Base-by-base conservation (phyloP, 2,888 invertebrate genomes). In the Geotrupes spiniger region DNA sequence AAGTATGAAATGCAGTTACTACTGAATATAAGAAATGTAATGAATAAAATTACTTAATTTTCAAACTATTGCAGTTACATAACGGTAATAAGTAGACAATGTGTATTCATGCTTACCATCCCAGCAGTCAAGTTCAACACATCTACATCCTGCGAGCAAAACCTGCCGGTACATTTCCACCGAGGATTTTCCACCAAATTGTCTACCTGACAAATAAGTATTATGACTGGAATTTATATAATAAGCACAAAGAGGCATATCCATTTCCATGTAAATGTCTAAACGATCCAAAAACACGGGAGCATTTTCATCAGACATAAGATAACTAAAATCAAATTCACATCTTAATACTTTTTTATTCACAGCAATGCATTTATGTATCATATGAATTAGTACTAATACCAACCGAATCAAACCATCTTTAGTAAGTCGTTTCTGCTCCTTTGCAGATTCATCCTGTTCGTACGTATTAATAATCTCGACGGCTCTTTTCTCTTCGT, bases 251-350 rank as follows among this genome's bases (percentile, higher is more conserved):
- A 99, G 73, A 0, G 99, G 92, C 71, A 98, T 96, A 71, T 99
- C 98, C 99, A 99, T 98, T 58, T 99, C 98, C 91, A 90, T 91
- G 68, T 95, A 95, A 65, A 92, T 89, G 70, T 97, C 97, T 60
- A 98, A 77, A n/a, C 97, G 82, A 75, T 99, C 99, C 59, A 99
- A 79, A 76, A 99, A 99, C 55, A 99, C 98, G 0, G 99, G 98
- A 0, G 98, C 96, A 76, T 99, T 99, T 76, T 99, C 99, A 73
- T 99, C 99, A 0, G 98, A 98, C 96, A 99, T 99, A 58, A 99
- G 82, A 77, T 98, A 99, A 51, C 70, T 69, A 36, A 29, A 60
- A 57, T 40, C 14, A 31, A 31, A n/a, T 21, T 10, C n/a, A 11
- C 14, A 4, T n/a, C 29, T 29, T 29, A 8, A 11, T 29, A 29